Percentiles rank a stretch among this genome's conserved stretches.
Evolutionary conservation across 1,140 invertebrate genomes (phyloP).

Genomic region (Lordiphosa collinella): DNA sequence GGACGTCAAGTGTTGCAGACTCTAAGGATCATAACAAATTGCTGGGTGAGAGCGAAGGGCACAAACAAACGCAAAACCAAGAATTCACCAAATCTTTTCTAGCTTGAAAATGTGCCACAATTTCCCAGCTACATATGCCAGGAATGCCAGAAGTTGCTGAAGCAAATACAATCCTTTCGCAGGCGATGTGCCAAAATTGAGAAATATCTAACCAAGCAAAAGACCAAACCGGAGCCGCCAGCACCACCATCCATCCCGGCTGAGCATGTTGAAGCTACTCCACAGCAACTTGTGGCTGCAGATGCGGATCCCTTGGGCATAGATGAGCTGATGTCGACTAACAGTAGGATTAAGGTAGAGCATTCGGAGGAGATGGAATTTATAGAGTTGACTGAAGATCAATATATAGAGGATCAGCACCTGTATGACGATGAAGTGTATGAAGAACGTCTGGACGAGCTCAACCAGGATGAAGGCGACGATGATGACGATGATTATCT

Average conservation of each 20-base stretch:
- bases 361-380: background rate
- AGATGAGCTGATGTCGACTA: slow-evolving; percentile 15
- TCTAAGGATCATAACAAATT: slow-evolving; percentile 47
- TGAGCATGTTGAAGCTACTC: background rate
- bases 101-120: slow-evolving; percentile 39
- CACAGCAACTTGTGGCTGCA: background rate
- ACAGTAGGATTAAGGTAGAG: slow-evolving; percentile 18
- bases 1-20: slow-evolving; percentile 26
- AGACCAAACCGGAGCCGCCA: slow-evolving; percentile 3
- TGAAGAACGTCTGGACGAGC: slow-evolving; percentile 5
- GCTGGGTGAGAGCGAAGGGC: slow-evolving; percentile 33
- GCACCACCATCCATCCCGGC: no score
- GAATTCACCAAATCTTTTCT: background rate
- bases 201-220: slow-evolving; percentile 32
- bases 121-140: slow-evolving; percentile 35
- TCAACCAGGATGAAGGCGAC: background rate
- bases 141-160: slow-evolving; percentile 43
- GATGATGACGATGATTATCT: slow-evolving; percentile 4
- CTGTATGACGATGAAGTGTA: slow-evolving; percentile 1
- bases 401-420: slow-evolving; percentile 1
- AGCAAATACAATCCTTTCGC: slow-evolving; percentile 36
- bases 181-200: slow-evolving; percentile 55
- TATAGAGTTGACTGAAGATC: background rate
- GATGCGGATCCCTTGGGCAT: slow-evolving; percentile 37
- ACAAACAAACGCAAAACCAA: background rate